A percentile compares a stretch with the other conserved stretches of the same genome.
These are phyloP conservation scores for Spea hammondii DNA, from an alignment of 2,797 vertebrate genomes.

Conservation along the genomic window DNA sequence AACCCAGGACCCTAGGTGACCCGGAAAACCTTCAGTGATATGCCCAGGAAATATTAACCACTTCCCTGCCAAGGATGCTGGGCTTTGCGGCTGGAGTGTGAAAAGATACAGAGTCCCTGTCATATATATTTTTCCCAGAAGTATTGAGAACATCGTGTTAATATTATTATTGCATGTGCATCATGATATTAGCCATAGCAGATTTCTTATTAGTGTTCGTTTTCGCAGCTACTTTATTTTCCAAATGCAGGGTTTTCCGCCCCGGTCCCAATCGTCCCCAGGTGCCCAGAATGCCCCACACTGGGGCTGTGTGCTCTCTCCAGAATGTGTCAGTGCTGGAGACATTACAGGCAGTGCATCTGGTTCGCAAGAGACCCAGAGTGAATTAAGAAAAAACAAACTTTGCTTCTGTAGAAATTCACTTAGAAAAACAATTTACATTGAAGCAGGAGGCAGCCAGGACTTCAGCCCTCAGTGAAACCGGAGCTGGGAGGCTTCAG, in stretches of 20 bases:
- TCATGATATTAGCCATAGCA: no score
- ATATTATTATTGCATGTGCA: no score
- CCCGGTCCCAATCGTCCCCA: no score
- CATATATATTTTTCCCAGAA: no score
- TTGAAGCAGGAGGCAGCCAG: constrained; percentile 57
- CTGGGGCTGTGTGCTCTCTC: constrained; percentile 24
- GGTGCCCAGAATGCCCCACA: no score
- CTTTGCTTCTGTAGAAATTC: constrained; percentile 64
- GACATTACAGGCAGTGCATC: constrained; percentile 70
- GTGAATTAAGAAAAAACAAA: constrained; percentile 67
- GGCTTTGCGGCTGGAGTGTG: no score
- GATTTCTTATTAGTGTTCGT: no score
- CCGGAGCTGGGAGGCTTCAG: constrained; percentile 54
- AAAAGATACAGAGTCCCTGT: no score
- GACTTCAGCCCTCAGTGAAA: constrained; percentile 57
- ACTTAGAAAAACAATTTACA: constrained; percentile 67
- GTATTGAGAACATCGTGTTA: no score
- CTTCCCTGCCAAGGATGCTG: neutral
- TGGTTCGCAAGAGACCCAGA: constrained; percentile 68
- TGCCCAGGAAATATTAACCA: neutral
- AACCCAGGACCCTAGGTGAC: constrained; percentile 8
- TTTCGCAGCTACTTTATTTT: no score
- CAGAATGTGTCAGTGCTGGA: constrained; percentile 63
- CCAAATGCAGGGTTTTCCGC: no score
- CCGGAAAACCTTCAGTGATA: neutral